These are phyloP conservation scores for Oxycera nigricornis DNA, from an alignment of 2,888 invertebrate species.

Conservation along the genomic window DNA sequence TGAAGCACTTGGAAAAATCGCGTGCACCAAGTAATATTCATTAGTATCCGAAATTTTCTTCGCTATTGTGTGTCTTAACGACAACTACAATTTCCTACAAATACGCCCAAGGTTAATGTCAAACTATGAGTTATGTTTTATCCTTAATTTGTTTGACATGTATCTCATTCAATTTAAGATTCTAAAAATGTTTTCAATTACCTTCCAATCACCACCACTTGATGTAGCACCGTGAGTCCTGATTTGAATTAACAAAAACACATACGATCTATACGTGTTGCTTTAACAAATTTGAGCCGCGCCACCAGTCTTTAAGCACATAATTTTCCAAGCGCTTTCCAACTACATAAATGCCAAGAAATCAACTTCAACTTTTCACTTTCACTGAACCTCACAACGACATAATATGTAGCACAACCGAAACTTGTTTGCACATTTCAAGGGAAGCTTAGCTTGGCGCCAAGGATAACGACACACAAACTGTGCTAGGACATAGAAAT, in stretches of 20 bases:
- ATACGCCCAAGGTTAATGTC: no score
- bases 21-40: not conserved
- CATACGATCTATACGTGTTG: not conserved
- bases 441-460: not conserved
- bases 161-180: no score
- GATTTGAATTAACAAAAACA: not conserved
- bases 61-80: no score
- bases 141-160: no score
- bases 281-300: not conserved
- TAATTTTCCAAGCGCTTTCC: not conserved
- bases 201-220: not conserved
- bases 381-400: not conserved
- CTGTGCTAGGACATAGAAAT: not conserved
- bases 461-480: not conserved
- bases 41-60: not conserved
- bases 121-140: no score
- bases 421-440: not conserved
- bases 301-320: not conserved
- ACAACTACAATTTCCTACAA: no score
- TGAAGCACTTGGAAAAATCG: not conserved
- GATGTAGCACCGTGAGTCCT: not conserved
- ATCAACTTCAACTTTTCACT: conserved; percentile 6
- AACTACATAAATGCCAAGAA: not conserved
- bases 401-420: not conserved
- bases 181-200: no score